Base-by-base conservation (phyloP, 2,797 vertebrate species). In the Clarias laeviceps region DNA sequence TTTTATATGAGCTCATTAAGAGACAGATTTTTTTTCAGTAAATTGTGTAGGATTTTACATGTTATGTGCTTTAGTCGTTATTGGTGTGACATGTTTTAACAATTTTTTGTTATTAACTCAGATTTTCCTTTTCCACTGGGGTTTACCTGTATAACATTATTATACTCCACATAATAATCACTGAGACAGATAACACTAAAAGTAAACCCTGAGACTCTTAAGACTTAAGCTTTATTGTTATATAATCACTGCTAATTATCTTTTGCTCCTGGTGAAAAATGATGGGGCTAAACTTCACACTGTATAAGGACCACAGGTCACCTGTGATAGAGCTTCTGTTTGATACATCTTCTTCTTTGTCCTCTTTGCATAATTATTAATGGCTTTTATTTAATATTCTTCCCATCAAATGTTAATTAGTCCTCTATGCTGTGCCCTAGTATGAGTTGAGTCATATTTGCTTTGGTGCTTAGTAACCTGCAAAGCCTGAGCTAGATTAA, bases 401-500 rank as follows among this genome's bases (percentile, higher is more conserved):
- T 76, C 32, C 18, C 50, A 34, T 32, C 54, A 77, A 59, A 57
- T 57, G 12, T 77, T 29, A 77, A 77, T 77, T 59, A 20, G 29
- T 11, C 18, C 27, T 32, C 54, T 34, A 22, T 59, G 29, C 50
- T 59, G 0, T 59, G 20, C 56, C 20, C 29, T 59, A 29, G 22
- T 77, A 77, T 59, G 74, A 22, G 15, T 56, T 74, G 72, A 59
- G 8, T 24, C 54, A 5, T 77, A 34, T 77, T 77, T 54, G 40
- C 72, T 27, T 27, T 59, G 0, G 59, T 34, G 20, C 74, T 27
- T 56, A 59, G 59, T 40, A 62, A 74, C 79, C 79, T 82, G 59
- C 40, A 65, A 37, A 81, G 69, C 56, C 76, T 87, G 40, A 76
- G 45, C 74, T 79, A 29, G 78, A 80, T 50, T 66, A 69, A 76